Evolutionary conservation across 35 echinoderm and acorn worm species (phyloP).

Genomic region (Anneissia japonica): DNA sequence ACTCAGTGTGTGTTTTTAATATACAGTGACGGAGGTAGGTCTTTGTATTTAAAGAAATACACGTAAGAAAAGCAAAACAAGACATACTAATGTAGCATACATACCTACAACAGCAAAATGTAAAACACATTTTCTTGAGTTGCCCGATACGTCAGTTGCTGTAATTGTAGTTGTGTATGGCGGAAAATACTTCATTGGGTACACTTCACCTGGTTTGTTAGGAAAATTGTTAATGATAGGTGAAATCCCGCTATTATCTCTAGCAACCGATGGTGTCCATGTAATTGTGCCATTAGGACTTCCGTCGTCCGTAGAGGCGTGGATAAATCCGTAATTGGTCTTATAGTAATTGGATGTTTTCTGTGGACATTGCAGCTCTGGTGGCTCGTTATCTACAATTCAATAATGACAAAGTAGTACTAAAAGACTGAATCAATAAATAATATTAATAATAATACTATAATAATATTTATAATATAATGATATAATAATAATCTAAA

Average conservation of each 20-base stretch:
- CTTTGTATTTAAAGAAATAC: too few relatives aligned
- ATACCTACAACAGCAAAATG: not conserved
- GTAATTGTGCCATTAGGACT: not conserved
- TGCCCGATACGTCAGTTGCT: not conserved
- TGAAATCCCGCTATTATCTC: not conserved
- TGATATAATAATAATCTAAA: too few relatives aligned
- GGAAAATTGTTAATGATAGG: not conserved
- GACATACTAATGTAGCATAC: too few relatives aligned
- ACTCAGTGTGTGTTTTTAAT: too few relatives aligned
- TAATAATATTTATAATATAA: too few relatives aligned
- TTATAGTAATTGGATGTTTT: not conserved
- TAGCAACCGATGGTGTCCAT: not conserved
- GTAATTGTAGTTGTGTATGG: not conserved
- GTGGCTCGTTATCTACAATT: not conserved
- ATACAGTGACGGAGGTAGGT: too few relatives aligned
- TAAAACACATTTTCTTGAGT: not conserved
- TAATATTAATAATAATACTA: too few relatives aligned
- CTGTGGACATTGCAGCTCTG: not conserved
- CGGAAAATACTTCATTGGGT: not conserved
- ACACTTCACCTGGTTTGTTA: not conserved
- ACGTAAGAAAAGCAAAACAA: too few relatives aligned
- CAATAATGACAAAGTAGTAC: too few relatives aligned
- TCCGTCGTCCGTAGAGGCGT: not conserved
- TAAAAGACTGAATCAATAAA: too few relatives aligned
- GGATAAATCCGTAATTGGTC: not conserved